Evolutionary conservation across 2,888 invertebrate genomes (phyloP).

Genomic region (Catocala sponsa): DNA sequence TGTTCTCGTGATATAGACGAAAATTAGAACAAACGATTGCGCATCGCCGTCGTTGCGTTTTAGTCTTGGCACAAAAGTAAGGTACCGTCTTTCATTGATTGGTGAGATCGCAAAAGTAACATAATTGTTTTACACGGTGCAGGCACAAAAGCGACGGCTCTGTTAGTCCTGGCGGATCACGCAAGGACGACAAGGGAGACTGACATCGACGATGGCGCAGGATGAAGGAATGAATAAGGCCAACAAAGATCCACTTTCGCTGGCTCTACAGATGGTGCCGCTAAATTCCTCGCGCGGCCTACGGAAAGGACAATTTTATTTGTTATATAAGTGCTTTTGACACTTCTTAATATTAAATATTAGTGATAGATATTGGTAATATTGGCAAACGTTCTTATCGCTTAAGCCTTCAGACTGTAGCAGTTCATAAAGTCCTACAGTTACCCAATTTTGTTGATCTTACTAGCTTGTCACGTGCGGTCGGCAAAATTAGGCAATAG

Average conservation of each 20-base stretch:
- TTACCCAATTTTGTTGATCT: too few relatives aligned
- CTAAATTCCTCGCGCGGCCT: constrained; percentile 45
- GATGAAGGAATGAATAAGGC: constrained; percentile 50
- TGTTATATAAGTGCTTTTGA: constrained; percentile 9
- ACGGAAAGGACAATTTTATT: neutral
- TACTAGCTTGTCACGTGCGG: neutral
- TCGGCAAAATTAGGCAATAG: neutral
- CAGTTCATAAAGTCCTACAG: too few relatives aligned
- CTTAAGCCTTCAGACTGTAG: too few relatives aligned
- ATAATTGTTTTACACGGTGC: constrained; percentile 12
- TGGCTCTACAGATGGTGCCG: constrained; percentile 63
- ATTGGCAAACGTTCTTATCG: too few relatives aligned
- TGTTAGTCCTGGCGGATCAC: constrained; percentile 38
- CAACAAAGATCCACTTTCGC: constrained; percentile 44
- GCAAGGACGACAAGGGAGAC: constrained; percentile 54
- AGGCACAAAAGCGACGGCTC: constrained; percentile 46
- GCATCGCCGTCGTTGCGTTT: too few relatives aligned
- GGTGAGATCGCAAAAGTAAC: neutral
- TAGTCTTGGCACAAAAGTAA: too few relatives aligned
- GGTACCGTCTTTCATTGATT: neutral
- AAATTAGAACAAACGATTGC: too few relatives aligned
- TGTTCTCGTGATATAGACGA: too few relatives aligned
- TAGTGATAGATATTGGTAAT: too few relatives aligned
- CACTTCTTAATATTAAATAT: neutral
- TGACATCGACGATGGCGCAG: constrained; percentile 53